Percentiles rank a stretch among this genome's conserved stretches.
Conservation (phyloP, 1,140 invertebrate genomes). For the Caenorhabditis brenneri region DNA sequence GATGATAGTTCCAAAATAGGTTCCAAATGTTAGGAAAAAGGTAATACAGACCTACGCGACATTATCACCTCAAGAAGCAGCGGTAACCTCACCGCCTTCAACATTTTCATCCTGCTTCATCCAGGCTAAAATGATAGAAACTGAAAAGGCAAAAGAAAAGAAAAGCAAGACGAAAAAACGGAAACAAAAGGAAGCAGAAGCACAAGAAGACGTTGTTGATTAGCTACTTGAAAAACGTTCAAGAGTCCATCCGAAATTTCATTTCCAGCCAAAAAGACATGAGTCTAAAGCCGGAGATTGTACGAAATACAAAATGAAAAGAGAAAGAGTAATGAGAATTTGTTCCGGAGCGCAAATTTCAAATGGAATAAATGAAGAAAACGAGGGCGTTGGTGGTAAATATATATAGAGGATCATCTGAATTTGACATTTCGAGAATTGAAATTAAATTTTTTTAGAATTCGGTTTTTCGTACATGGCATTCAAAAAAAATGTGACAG, state of each 20-base stretch:
- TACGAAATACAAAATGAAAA: neutral
- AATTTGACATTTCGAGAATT: neutral
- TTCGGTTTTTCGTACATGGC: too few species aligned
- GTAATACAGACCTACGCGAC: too few species aligned
- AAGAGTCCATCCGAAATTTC: slow-evolving; percentile 32
- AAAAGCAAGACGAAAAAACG: neutral
- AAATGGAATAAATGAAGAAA: neutral
- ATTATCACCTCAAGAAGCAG: too few species aligned
- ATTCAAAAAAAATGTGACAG: too few species aligned
- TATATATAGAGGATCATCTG: neutral
- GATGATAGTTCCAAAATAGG: too few species aligned
- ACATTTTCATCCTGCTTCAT: too few species aligned
- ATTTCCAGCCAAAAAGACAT: slow-evolving; percentile 3
- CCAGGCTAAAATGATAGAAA: too few species aligned
- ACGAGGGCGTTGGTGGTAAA: neutral
- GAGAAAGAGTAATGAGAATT: neutral
- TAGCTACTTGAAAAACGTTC: slow-evolving; percentile 39
- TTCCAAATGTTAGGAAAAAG: too few species aligned
- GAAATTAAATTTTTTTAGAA: neutral
- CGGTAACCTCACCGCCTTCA: too few species aligned
- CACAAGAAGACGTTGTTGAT: slow-evolving; percentile 31
- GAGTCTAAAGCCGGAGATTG: neutral
- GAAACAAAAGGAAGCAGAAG: neutral
- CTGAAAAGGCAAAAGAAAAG: neutral
- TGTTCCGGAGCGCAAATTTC: neutral